Evolutionary conservation across 2,113 vertebrate species (phyloP).

Genomic region (Phocoena phocoena): DNA sequence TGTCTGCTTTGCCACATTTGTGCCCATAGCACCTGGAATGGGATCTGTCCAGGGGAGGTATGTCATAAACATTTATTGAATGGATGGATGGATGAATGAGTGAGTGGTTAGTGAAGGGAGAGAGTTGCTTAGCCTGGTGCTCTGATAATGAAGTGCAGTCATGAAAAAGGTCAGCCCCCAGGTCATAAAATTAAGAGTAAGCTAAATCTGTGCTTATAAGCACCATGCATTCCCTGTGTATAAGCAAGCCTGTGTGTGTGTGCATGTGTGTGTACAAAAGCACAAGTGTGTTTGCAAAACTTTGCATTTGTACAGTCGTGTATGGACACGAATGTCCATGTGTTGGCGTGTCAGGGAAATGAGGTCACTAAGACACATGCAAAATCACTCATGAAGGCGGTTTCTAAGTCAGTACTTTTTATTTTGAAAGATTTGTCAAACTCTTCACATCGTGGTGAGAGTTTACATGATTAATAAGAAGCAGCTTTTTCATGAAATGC

Average conservation of each 20-base stretch:
- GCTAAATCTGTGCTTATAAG: not conserved
- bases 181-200: not conserved
- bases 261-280: not conserved
- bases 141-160: not conserved
- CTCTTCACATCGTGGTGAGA: conserved; percentile 79
- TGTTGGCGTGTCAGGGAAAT: not conserved
- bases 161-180: not conserved
- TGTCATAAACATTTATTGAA: not conserved
- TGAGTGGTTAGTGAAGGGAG: not conserved
- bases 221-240: not conserved
- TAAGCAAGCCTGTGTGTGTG: not conserved
- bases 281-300: not conserved
- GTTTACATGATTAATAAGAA: conserved; percentile 77
- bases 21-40: not conserved
- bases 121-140: not conserved
- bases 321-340: rapidly evolving
- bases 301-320: rapidly evolving
- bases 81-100: not conserved
- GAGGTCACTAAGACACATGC: conserved; percentile 68
- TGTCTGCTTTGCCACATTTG: not conserved
- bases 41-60: not conserved
- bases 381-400: conserved; percentile 71
- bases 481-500: conserved; percentile 87
- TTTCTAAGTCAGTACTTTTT: conserved; percentile 86
- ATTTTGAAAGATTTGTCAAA: conserved; percentile 83